Percentiles rank a stretch among this genome's conserved stretches.
phyloP scores from a whole-genome alignment of 2,888 invertebrate species.

The Orthosia cruda region DNA sequence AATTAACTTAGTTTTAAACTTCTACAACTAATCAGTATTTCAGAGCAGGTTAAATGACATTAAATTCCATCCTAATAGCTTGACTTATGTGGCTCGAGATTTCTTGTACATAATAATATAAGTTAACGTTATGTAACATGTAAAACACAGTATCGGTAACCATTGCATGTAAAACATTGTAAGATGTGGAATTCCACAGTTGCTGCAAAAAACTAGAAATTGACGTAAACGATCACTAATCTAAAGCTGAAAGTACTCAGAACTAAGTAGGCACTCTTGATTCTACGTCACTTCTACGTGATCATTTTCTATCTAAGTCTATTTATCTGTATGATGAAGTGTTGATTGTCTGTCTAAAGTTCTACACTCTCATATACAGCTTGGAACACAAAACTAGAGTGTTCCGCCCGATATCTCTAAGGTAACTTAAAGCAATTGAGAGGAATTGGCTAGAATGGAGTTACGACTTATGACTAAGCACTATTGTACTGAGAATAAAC shows the following conservation, averaged over 20 bases:
- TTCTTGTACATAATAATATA: too few species aligned
- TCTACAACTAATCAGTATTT: not conserved
- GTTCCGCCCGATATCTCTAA: constrained; percentile 40
- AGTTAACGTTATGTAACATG: too few species aligned
- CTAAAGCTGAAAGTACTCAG: constrained; percentile 23
- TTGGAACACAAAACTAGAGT: constrained; percentile 51
- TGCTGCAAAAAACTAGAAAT: not conserved
- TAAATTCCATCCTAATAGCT: not conserved
- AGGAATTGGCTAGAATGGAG: constrained; percentile 52
- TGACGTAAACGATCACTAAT: constrained; percentile 22
- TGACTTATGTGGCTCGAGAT: constrained; percentile 6
- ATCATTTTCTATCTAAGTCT: constrained; percentile 9
- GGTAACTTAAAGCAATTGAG: constrained; percentile 49
- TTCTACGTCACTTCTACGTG: constrained; percentile 7
- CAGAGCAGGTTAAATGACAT: not conserved
- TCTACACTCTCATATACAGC: not conserved
- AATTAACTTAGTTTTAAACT: not conserved
- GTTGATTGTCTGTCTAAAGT: not conserved
- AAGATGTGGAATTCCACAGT: not conserved
- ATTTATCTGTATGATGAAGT: constrained; percentile 30
- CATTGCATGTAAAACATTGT: not conserved
- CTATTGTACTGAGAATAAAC: constrained; percentile 25
- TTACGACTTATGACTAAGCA: constrained; percentile 42
- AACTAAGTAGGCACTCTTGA: not conserved
- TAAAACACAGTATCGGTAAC: not conserved